Percentiles rank a stretch among this genome's conserved stretches.
Conservation (phyloP, 1,140 invertebrate species). For the Pachypsylla venusta region DNA sequence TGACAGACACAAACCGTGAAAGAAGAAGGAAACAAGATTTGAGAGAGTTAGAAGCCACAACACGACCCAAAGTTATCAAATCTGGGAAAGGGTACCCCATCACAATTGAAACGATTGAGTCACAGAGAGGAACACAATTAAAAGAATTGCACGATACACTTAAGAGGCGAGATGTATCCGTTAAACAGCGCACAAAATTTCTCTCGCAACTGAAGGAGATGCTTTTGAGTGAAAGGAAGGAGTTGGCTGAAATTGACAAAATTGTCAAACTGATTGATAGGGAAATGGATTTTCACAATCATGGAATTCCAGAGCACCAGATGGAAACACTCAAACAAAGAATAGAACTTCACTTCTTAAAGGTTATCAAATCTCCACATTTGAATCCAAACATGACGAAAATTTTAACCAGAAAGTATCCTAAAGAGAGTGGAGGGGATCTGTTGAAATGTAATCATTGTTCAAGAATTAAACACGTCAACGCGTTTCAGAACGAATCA, state of each 20-base stretch:
- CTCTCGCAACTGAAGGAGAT: background rate
- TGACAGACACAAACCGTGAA: background rate
- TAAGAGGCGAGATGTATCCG: background rate
- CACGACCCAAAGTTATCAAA: background rate
- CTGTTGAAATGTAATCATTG: background rate
- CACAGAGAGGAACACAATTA: background rate
- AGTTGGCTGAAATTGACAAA: background rate
- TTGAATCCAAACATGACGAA: background rate
- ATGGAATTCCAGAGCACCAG: background rate
- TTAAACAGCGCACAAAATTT: background rate
- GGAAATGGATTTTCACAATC: constrained; percentile 2
- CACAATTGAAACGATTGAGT: background rate
- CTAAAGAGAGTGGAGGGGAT: background rate
- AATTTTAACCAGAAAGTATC: background rate
- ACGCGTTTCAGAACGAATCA: background rate
- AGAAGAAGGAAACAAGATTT: background rate
- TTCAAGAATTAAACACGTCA: background rate
- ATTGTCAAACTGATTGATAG: background rate
- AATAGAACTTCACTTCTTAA: background rate
- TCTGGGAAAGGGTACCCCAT: background rate
- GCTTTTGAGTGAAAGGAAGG: background rate
- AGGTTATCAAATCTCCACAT: background rate
- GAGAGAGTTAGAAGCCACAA: background rate
- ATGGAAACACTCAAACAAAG: background rate
- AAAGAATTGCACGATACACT: background rate